Evolutionary conservation across 2,888 invertebrate species (phyloP).

Genomic region (Leucophenga montana): DNA sequence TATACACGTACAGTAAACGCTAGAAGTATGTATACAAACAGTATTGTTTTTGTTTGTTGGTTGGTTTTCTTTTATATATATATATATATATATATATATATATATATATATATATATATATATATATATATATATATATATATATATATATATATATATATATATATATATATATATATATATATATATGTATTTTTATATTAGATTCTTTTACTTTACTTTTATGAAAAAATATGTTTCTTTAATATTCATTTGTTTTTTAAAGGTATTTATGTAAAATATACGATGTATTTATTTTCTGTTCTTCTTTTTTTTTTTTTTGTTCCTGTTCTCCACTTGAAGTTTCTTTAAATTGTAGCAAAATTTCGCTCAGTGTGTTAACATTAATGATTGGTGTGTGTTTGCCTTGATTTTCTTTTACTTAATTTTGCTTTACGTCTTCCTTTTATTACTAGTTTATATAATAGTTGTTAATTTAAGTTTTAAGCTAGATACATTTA

Average conservation of each 20-base stretch:
- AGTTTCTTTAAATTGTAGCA: neutral
- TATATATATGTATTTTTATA: constrained; percentile 24
- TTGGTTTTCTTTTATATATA: neutral
- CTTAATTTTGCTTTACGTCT: neutral
- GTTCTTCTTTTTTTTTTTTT: neutral
- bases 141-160: constrained; percentile 10
- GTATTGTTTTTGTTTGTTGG: constrained; percentile 27
- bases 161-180: no score
- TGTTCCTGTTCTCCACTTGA: neutral
- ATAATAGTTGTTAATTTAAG: constrained; percentile 33
- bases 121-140: no score
- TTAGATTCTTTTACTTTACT: constrained; percentile 37
- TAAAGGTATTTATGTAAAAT: constrained; percentile 57
- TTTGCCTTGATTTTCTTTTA: constrained; percentile 12
- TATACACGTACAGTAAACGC: constrained; percentile 15
- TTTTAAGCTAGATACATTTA: constrained; percentile 37
- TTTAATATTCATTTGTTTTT: constrained; percentile 35
- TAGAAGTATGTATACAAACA: constrained; percentile 21
- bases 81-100: neutral
- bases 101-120: constrained; percentile 25
- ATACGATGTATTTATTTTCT: constrained; percentile 55
- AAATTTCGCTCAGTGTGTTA: constrained; percentile 12
- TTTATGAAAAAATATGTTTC: constrained; percentile 63
- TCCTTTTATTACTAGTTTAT: constrained; percentile 28
- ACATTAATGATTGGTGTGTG: constrained; percentile 35